phyloP scores from a whole-genome alignment of 2,797 vertebrate species.

The Sorex maritimensis region DNA sequence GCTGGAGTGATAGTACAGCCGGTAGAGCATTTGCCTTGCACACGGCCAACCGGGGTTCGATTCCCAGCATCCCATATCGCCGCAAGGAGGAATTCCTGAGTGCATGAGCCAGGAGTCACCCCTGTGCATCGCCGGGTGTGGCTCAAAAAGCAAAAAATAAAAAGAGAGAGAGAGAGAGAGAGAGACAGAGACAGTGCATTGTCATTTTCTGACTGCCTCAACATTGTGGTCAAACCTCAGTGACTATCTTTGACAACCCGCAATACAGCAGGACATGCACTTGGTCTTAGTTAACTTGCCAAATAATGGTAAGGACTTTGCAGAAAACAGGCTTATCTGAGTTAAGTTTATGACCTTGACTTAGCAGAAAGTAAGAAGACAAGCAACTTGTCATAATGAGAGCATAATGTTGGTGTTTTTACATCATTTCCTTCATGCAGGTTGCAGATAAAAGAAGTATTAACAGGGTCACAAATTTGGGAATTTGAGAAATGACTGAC shows the following conservation, averaged over 20 bases:
- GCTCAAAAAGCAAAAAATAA: neutral
- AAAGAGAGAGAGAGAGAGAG: neutral
- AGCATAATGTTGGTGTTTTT: neutral
- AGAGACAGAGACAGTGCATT: neutral
- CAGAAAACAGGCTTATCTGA: neutral
- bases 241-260: neutral
- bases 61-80: too few species aligned
- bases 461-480: conserved; percentile 14
- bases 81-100: too few species aligned
- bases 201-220: too few species aligned
- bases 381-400: neutral
- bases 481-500: neutral
- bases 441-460: conserved; percentile 11
- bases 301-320: neutral
- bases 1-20: too few species aligned
- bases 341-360: neutral
- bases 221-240: neutral
- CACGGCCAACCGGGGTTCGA: too few species aligned
- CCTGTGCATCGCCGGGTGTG: too few species aligned
- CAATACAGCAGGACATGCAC: neutral
- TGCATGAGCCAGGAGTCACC: too few species aligned
- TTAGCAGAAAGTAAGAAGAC: neutral
- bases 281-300: conserved; percentile 7
- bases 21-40: too few species aligned
- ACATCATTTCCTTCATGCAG: neutral